Conservation (phyloP, 2,888 invertebrate genomes). For the Perizoma flavofasciatum region DNA sequence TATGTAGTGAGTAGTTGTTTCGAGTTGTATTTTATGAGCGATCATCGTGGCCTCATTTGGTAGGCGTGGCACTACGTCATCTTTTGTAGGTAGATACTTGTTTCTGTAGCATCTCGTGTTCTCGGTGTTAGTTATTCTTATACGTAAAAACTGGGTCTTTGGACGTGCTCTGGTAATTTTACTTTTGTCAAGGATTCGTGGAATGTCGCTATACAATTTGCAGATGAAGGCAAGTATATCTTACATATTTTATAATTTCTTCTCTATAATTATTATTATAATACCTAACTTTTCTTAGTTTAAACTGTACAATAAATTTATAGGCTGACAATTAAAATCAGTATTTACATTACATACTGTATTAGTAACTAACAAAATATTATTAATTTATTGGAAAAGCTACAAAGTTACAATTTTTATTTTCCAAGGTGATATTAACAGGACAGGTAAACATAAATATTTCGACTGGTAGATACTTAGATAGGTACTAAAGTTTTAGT, state of each 20-base stretch:
- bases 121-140: conserved; percentile 28
- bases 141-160: conserved; percentile 22
- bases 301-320: too few relatives aligned
- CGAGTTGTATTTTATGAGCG: conserved; percentile 24
- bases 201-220: conserved; percentile 8
- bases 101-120: neutral
- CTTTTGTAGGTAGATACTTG: conserved; percentile 6
- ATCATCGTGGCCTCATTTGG: conserved; percentile 39
- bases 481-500: too few relatives aligned
- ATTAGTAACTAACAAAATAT: neutral
- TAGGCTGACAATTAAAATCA: too few relatives aligned
- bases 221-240: too few relatives aligned
- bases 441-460: too few relatives aligned
- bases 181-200: conserved; percentile 28
- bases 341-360: too few relatives aligned
- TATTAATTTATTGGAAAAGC: conserved; percentile 2
- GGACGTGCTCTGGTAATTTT: conserved; percentile 12
- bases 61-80: conserved; percentile 62
- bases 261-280: neutral
- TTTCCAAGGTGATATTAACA: too few relatives aligned
- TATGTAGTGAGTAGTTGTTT: conserved; percentile 3
- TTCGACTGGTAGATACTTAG: too few relatives aligned
- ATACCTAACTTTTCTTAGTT: neutral
- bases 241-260: neutral
- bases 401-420: conserved; percentile 2